phyloP scores from a whole-genome alignment of 1,140 invertebrate genomes.

The Drosophila quadrilineata region DNA sequence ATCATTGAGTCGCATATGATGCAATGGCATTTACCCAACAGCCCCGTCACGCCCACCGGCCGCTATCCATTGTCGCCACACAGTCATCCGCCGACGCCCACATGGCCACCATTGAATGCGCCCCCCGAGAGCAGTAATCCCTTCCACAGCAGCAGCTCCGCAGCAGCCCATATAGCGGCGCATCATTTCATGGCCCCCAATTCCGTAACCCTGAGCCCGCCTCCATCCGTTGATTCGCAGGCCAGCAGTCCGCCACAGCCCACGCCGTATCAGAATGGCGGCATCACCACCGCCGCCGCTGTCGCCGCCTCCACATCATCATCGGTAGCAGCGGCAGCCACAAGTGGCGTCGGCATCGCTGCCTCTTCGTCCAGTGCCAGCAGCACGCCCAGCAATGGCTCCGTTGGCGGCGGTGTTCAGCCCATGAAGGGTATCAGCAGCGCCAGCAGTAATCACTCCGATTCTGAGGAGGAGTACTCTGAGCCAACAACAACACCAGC shows the following conservation, averaged over 20 bases:
- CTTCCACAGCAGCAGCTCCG: slow-evolving; percentile 83
- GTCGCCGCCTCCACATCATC: slow-evolving; percentile 14
- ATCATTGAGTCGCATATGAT: slow-evolving; percentile 89
- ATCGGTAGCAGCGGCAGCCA: slow-evolving; percentile 9
- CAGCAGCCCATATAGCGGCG: slow-evolving; percentile 81
- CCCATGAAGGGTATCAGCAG: slow-evolving; percentile 81
- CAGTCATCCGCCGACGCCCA: slow-evolving; percentile 89
- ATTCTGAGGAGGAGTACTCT: slow-evolving; percentile 88
- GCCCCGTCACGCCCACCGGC: slow-evolving; percentile 91
- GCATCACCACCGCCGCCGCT: slow-evolving; percentile 10
- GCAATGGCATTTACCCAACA: slow-evolving; percentile 89
- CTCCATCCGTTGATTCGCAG: slow-evolving; percentile 93
- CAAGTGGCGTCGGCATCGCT: slow-evolving; percentile 11
- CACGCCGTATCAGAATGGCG: slow-evolving; percentile 22
- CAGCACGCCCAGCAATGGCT: slow-evolving; percentile 81
- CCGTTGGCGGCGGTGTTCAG: slow-evolving; percentile 33
- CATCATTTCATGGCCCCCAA: slow-evolving; percentile 88
- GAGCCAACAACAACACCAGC: slow-evolving; percentile 25
- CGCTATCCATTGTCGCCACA: slow-evolving; percentile 90
- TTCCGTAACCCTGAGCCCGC: slow-evolving; percentile 93
- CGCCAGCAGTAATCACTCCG: slow-evolving; percentile 87
- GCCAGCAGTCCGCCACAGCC: slow-evolving; percentile 90
- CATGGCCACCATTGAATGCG: slow-evolving; percentile 85
- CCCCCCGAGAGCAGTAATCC: slow-evolving; percentile 84
- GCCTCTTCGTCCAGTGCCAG: slow-evolving; percentile 58